Percentiles rank a stretch among this genome's conserved stretches.
Conservation (phyloP, 2,797 vertebrate genomes). For the Falco concolor region DNA sequence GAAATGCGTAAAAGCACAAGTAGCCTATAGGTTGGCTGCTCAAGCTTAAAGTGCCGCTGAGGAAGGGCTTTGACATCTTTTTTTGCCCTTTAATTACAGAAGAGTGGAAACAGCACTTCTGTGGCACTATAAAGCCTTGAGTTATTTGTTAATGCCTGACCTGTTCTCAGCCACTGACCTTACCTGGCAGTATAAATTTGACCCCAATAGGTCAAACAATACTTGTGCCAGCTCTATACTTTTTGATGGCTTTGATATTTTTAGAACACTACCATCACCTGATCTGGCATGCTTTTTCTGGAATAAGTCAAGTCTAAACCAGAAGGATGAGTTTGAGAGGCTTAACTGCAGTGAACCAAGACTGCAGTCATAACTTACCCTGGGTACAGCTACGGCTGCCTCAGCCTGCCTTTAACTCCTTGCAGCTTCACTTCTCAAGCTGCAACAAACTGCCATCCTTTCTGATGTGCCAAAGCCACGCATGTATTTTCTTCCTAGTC, state of each 20-base stretch:
- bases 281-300: not conserved
- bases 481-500: fast-evolving
- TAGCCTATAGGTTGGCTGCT: not conserved
- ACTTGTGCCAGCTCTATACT: not conserved
- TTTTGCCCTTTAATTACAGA: not conserved
- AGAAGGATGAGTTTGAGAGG: not conserved
- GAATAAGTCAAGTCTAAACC: not conserved
- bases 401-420: not conserved
- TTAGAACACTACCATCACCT: not conserved
- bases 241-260: not conserved
- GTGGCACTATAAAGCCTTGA: not conserved
- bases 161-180: not conserved
- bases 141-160: not conserved
- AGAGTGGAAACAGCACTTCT: not conserved
- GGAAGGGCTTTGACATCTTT: not conserved
- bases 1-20: not conserved
- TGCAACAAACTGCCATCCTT: not conserved
- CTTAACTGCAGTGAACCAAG: not conserved
- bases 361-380: not conserved
- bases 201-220: not conserved
- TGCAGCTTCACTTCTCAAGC: not conserved
- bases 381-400: not conserved
- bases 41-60: not conserved
- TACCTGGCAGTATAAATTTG: not conserved
- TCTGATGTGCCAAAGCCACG: not conserved